Conservation (phyloP, 37 sponge, comb jelly and placozoan species). For the Spongilla lacustris region DNA sequence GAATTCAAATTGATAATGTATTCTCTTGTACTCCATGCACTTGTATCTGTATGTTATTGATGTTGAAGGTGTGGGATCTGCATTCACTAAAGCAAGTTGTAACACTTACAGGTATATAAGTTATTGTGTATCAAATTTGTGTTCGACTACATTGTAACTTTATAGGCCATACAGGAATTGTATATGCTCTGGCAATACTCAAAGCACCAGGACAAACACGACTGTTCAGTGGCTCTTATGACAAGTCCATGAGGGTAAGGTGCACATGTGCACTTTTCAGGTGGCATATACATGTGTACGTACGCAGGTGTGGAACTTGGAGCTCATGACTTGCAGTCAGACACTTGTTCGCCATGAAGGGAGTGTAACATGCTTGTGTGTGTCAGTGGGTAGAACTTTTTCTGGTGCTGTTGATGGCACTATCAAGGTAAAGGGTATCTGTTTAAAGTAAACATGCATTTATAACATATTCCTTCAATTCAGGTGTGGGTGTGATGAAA, state of each 20-base stretch:
- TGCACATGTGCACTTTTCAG: not conserved
- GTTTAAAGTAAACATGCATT: not conserved
- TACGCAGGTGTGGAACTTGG: slow-evolving; percentile 91
- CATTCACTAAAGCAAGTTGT: slow-evolving; percentile 39
- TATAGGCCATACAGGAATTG: slow-evolving; percentile 81
- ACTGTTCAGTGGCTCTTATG: slow-evolving; percentile 90
- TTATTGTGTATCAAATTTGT: not conserved
- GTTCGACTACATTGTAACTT: not conserved
- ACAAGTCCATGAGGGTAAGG: slow-evolving; percentile 84
- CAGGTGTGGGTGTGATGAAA: slow-evolving; percentile 1
- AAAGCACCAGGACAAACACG: slow-evolving; percentile 57
- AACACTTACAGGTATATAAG: slow-evolving; percentile 60
- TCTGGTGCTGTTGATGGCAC: slow-evolving; percentile 75
- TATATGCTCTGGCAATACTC: slow-evolving; percentile 81
- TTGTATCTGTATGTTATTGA: not conserved
- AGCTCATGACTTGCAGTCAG: slow-evolving; percentile 82
- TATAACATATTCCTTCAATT: not conserved
- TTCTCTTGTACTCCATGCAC: not conserved
- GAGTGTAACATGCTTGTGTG: slow-evolving; percentile 82
- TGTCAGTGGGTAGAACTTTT: slow-evolving; percentile 56
- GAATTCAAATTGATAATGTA: not conserved
- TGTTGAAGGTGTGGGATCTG: slow-evolving; percentile 80
- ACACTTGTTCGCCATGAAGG: slow-evolving; percentile 91
- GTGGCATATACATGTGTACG: not conserved
- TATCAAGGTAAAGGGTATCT: slow-evolving; percentile 28